A percentile compares a stretch with the other conserved stretches of the same genome.
Conservation (phyloP, 2,113 vertebrate species). For the Hydrochoerus hydrochaeris region DNA sequence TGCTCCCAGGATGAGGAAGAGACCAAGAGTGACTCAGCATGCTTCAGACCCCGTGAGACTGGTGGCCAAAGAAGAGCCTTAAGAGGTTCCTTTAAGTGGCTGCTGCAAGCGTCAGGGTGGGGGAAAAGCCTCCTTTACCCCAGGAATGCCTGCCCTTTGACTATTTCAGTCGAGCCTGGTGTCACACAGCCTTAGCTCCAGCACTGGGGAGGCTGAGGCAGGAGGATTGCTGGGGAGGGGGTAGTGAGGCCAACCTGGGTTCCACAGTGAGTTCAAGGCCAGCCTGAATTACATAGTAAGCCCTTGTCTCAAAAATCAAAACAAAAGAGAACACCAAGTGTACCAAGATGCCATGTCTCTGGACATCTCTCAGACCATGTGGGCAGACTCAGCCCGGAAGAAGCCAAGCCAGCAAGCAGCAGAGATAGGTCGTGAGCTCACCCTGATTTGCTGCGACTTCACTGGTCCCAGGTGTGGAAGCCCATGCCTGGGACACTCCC, state of each 20-base stretch:
- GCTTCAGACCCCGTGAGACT: not conserved
- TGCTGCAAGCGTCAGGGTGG: not conserved
- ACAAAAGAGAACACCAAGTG: not conserved
- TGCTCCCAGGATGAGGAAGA: not conserved
- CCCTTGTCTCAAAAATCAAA: not conserved
- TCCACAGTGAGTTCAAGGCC: not conserved
- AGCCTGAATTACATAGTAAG: not conserved
- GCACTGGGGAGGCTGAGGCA: not conserved
- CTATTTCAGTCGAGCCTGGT: not conserved
- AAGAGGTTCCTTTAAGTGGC: not conserved
- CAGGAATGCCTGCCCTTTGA: not conserved
- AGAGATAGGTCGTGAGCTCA: not conserved
- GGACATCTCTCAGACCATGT: not conserved
- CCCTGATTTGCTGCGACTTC: not conserved
- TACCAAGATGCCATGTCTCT: not conserved
- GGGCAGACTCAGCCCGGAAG: not conserved
- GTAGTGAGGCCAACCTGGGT: not conserved
- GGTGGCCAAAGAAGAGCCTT: no score
- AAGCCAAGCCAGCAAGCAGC: not conserved
- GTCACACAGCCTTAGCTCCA: not conserved
- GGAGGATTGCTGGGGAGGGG: not conserved
- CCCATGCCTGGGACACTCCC: not conserved
- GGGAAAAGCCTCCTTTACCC: not conserved
- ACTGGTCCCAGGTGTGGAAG: not conserved
- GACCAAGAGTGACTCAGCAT: not conserved